Evolutionary conservation across 2,797 vertebrate species (phyloP).

Genomic region (Hozukius guyotensis): DNA sequence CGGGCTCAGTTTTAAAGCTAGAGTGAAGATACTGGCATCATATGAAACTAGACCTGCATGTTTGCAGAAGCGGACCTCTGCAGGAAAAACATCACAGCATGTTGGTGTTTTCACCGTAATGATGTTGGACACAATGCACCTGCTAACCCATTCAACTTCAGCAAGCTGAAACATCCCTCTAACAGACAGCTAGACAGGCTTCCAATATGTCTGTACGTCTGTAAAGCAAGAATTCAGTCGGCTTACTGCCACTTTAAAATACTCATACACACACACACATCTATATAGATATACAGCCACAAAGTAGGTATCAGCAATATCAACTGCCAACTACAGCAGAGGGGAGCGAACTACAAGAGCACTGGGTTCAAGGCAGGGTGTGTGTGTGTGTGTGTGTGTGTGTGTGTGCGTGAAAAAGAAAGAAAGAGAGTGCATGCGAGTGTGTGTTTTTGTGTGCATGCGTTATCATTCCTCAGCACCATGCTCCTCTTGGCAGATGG

Average conservation of each 20-base stretch:
- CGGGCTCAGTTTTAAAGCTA: no score
- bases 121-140: conserved; percentile 22
- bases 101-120: conserved; percentile 12
- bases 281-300: conserved; percentile 19
- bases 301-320: conserved; percentile 47
- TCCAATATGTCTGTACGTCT: not conserved
- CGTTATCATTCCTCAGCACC: conserved; percentile 74
- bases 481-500: conserved; percentile 66
- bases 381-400: conserved; percentile 9
- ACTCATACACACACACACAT: conserved; percentile 7
- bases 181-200: conserved; percentile 7
- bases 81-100: not conserved
- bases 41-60: not conserved
- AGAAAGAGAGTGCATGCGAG: not conserved
- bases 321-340: conserved; percentile 37
- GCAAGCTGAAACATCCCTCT: not conserved
- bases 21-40: no score
- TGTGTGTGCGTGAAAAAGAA: not conserved
- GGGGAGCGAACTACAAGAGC: conserved; percentile 25
- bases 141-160: conserved; percentile 2
- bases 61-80: not conserved
- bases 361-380: conserved; percentile 31
- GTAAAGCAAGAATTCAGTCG: not conserved
- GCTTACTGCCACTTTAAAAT: conserved; percentile 27
- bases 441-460: conserved; percentile 32